Base-by-base conservation (phyloP, 2,888 invertebrate genomes). In the Acanthosepion pharaonis region DNA sequence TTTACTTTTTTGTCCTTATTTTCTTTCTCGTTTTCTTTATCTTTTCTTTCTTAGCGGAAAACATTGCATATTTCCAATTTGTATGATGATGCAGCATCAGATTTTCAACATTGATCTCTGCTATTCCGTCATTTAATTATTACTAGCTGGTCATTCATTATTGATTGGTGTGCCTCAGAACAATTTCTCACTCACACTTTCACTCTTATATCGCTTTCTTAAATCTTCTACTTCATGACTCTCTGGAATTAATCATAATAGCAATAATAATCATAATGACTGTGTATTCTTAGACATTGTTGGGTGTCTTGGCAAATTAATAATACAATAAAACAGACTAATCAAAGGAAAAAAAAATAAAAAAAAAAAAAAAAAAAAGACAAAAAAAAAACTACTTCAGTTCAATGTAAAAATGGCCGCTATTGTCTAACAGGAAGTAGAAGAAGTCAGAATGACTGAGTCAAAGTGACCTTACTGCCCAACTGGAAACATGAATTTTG, bases 111-210 rank as follows among this genome's bases (percentile, higher is more conserved):
- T 78, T 78, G 78, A 78, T n/a, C 78, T 33, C 18, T 78, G 78
- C n/a, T 78, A 78, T 78, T n/a, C n/a, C n/a, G n/a, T 78, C n/a
- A 78, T 78, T 78, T 78, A 78, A n/a, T 78, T 78, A 59, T 59
- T 59, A 59, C 23, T 20, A 59, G 59, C 59, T 23, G 23, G 23
- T 59, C 59, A 59, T 59, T 59, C 59, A 59, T 59, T 59, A 78
- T 78, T 78, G 78, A 78, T 78, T 33, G 5, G 1, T n/a, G 18
- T 78, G n/a, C 15, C 11, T 78, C 78, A n/a, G n/a, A 78, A 78
- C 78, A 28, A 78, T 55, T 55, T 15, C 59, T 59, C n/a, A n/a
- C 78, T n/a, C 78, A n/a, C 33, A 4, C 78, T 18, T 18, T 11
- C 78, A 15, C n/a, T n/a, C 78, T 15, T 78, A 78, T 78, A 18